Evolutionary conservation across 2,797 vertebrate species (phyloP), one percentile per base, ranked within the genome.

Genomic region (Danio jaintianensis): DNA sequence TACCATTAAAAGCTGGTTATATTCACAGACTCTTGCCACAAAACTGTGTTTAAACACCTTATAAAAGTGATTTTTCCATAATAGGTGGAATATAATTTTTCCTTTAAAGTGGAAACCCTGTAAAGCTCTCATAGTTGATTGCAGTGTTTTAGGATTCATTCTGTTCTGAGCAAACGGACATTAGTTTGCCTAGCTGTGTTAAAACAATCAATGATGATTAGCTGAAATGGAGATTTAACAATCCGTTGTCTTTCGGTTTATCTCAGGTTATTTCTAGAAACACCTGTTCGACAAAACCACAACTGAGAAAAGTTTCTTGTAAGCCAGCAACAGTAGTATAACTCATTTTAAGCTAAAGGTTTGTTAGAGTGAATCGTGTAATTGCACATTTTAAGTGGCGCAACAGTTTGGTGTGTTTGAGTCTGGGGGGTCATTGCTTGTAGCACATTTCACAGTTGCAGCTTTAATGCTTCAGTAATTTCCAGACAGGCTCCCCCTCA

Each of bases 381-480:
- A 6, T 38, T 52, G 10, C 36, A 0, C 11, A 7, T 40, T 42
- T 42, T 42, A 42, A 10, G 6, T 13, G 36, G 15, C 12, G 7
- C 15, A n/a, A 55, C 6, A 7, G 38, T 42, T 42, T 13, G 16
- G 20, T 15, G 40, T 29, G 13, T 29, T 29, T 42, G 4, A 1
- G 8, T 36, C 4, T 10, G 61, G 13, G n/a, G 10, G 43, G 20
- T 6, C 67, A 43, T 12, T 74, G 56, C 56, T 36, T 8, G 38
- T 45, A 18, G 18, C 20, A 43, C 7, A 18, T 43, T 47, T 18
- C 50, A 20, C 56, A 61, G 29, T 63, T 52, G n/a, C 58, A 63
- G 59, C 13, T 59, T 63, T 75, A 75, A 48, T 63, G 73, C 43
- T 38, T 13, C n/a, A 75, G 56, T 75, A 62, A 63, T 75, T 75